These are phyloP conservation scores for Hydrotaea diabolus DNA, from an alignment of 2,888 invertebrate genomes.

Conservation along the genomic window DNA sequence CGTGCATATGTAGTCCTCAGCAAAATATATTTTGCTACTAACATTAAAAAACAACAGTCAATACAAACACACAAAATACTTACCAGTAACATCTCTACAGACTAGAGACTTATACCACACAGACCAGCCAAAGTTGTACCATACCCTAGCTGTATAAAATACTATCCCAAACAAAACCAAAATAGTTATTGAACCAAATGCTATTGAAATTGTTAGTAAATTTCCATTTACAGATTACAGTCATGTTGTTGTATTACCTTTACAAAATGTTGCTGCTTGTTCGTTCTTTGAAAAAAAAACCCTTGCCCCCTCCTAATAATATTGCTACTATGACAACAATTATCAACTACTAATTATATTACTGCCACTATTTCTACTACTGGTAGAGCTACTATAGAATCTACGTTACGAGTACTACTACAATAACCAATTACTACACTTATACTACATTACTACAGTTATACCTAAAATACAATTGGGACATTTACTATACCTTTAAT, in stretches of 20 bases:
- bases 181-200: slow-evolving; percentile 34
- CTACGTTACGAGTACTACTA: no score
- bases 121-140: slow-evolving; percentile 65
- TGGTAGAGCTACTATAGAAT: no score
- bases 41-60: neutral
- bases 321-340: no score
- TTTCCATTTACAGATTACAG: slow-evolving; percentile 45
- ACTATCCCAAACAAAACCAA: slow-evolving; percentile 31
- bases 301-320: no score
- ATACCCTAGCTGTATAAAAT: slow-evolving; percentile 61
- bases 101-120: neutral
- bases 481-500: no score
- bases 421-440: no score
- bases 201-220: slow-evolving; percentile 41
- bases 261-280: slow-evolving; percentile 67
- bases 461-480: no score
- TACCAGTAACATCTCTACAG: neutral
- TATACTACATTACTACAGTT: no score
- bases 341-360: no score
- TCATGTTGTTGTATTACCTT: slow-evolving; percentile 49
- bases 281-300: slow-evolving; percentile 52
- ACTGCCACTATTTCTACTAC: no score
- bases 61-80: neutral
- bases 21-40: neutral
- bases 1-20: no score